A percentile compares a stretch with the other conserved stretches of the same genome.
Conservation (phyloP, 2,888 invertebrate genomes). For the Callyntrura sp. region DNA sequence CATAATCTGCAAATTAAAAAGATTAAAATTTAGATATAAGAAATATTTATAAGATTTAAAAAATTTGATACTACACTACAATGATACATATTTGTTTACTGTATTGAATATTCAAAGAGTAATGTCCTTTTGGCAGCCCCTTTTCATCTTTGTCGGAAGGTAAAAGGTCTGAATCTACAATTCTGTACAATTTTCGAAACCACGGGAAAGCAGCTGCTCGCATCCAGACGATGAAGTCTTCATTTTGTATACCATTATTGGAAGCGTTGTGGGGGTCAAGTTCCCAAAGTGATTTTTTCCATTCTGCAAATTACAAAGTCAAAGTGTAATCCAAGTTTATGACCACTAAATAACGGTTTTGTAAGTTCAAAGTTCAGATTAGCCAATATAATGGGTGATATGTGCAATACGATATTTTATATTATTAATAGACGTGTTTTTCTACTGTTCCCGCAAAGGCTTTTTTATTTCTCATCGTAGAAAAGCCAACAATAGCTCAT, state of each 20-base stretch:
- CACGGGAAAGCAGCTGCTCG: constrained; percentile 71
- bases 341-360: no score
- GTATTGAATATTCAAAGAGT: constrained; percentile 71
- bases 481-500: no score
- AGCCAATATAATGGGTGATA: no score
- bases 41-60: no score
- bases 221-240: constrained; percentile 79
- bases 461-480: no score
- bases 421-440: no score
- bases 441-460: no score
- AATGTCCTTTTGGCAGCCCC: constrained; percentile 76
- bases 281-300: constrained; percentile 75
- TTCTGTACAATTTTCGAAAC: constrained; percentile 75
- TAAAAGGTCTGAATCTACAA: constrained; percentile 40
- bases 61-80: background rate
- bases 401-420: no score
- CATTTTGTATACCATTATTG: constrained; percentile 77
- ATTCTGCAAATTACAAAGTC: constrained; percentile 48
- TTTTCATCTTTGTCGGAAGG: constrained; percentile 57
- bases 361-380: no score
- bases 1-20: constrained; percentile 50
- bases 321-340: no score
- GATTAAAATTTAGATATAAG: background rate
- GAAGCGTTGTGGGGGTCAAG: constrained; percentile 61
- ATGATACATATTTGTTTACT: constrained; percentile 39